phyloP scores from a whole-genome alignment of 2,888 invertebrate species.

The Neoitamus cyanurus region DNA sequence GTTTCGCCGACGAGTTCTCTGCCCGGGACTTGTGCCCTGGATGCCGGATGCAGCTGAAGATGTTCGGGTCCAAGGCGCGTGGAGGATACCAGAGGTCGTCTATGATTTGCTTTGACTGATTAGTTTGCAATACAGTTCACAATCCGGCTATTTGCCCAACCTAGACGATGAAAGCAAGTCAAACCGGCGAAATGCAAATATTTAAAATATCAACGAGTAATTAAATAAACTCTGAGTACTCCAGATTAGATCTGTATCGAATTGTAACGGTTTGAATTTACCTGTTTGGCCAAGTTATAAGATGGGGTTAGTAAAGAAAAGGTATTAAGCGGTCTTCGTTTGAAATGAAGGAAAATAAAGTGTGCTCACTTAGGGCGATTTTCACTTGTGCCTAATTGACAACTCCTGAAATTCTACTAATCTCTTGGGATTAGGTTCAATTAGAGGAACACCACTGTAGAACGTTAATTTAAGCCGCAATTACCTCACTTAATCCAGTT shows the following conservation, averaged over 20 bases:
- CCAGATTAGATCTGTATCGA: background rate
- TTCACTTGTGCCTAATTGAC: background rate
- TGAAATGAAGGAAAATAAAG: background rate
- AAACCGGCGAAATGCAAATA: background rate
- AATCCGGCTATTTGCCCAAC: background rate
- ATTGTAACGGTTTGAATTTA: background rate
- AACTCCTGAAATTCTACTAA: constrained; percentile 12
- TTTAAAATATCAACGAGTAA: background rate
- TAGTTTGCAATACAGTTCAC: background rate
- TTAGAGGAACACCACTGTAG: background rate
- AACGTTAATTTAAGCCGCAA: background rate
- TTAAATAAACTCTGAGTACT: background rate
- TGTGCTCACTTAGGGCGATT: background rate
- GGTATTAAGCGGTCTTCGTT: background rate
- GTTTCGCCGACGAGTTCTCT: background rate
- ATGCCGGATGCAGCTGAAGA: background rate
- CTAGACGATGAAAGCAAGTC: background rate
- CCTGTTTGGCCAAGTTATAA: background rate
- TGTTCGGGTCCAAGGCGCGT: background rate
- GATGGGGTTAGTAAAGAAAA: background rate
- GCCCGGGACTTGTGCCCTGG: background rate
- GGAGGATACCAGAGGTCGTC: background rate
- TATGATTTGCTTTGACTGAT: background rate
- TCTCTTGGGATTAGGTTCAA: background rate
- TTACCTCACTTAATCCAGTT: constrained; percentile 28